These are phyloP conservation scores for Sebastes hubbsi DNA, from an alignment of 2,797 vertebrate genomes.

Conservation along the genomic window DNA sequence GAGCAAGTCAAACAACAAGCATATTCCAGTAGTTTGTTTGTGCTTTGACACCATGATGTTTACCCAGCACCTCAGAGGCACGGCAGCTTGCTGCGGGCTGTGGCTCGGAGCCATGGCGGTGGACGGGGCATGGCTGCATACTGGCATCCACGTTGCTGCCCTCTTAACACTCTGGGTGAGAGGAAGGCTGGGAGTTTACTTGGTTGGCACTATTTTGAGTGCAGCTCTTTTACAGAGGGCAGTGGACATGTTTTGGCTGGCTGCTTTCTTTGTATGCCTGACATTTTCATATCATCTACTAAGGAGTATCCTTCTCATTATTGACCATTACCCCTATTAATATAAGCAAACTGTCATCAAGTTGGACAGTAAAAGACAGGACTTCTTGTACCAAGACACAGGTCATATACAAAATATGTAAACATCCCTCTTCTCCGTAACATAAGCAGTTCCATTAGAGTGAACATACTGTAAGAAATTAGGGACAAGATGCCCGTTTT, in stretches of 20 bases:
- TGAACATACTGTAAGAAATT: background rate
- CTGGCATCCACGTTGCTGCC: constrained; percentile 63
- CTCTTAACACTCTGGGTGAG: constrained; percentile 58
- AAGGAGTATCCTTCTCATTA: background rate
- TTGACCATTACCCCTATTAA: background rate
- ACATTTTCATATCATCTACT: background rate
- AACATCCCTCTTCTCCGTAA: background rate
- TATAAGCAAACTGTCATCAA: background rate
- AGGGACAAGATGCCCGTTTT: background rate
- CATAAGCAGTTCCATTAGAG: background rate
- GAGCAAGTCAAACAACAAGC: constrained; percentile 57
- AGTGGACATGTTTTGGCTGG: background rate
- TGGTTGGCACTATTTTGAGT: constrained; percentile 35
- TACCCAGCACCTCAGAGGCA: constrained; percentile 70
- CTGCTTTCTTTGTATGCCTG: constrained; percentile 17
- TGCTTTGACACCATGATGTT: constrained; percentile 70
- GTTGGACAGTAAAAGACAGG: background rate
- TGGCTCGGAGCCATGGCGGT: constrained; percentile 63
- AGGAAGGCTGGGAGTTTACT: constrained; percentile 54
- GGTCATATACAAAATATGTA: background rate
- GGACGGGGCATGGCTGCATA: constrained; percentile 50
- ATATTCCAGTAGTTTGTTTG: constrained; percentile 69
- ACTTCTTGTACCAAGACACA: background rate
- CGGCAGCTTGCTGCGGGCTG: constrained; percentile 58
- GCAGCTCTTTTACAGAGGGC: background rate